Evolutionary conservation across 2,113 vertebrate genomes (phyloP), one percentile per base, ranked within the genome.

Genomic region (Alosa alosa): DNA sequence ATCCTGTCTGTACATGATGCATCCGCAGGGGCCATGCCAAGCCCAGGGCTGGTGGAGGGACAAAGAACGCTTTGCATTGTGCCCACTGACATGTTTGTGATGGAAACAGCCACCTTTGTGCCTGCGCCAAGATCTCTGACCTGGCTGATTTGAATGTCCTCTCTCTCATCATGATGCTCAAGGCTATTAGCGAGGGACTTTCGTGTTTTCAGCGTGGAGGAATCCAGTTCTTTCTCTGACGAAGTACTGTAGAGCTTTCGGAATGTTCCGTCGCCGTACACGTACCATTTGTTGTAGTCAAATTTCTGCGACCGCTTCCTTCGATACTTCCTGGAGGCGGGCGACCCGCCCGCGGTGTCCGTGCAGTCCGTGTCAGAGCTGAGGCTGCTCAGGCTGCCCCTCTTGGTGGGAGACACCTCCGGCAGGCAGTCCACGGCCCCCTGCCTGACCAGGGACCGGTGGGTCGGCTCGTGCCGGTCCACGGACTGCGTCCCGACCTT

Each of bases 271-370:
- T 96, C 95, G 84, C 97, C 96, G 0, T 99, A 99, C 90, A 98
- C 96, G 88, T 97, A 97, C 98, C 98, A 99, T 91, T 97, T 99
- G 89, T 97, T 97, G 91, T 98, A 97, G 41, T 97, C 96, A 88
- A 99, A 98, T 93, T 96, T 97, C 91, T 95, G 95, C 41, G 90
- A 10, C 90, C 95, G 98, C 91, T 94, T 97, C 84, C 93, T 95
- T 68, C 91, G 87, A 5, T 90, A 86, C 90, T 95, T 97, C 93
- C 94, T 96, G n/a, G 85, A 64, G n/a, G 88, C 87, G 3, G 49
- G 87, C 3, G 55, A 22, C 68, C 94, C 93, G 84, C 89, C 92
- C 75, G 93, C 94, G 84, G 89, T 47, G 18, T 89, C 89, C 3
- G 46, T 6, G 5, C 83, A 89, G 81, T 95, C 94, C 57, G 86